Percentiles rank a stretch among this genome's conserved stretches.
Evolutionary conservation across 2,888 invertebrate species (phyloP).

Genomic region (Oeneis ivallda): DNA sequence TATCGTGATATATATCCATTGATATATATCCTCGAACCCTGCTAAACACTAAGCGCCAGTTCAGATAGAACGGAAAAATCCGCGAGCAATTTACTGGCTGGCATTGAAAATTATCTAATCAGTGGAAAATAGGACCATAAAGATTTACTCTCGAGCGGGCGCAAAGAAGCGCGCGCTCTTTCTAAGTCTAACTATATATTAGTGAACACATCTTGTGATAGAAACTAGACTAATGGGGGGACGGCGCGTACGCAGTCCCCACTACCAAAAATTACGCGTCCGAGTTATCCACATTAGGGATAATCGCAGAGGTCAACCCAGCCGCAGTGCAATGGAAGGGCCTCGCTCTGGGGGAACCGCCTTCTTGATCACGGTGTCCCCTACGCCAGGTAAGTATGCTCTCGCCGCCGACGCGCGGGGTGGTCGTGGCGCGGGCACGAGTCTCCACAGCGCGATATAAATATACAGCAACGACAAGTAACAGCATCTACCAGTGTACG

Average conservation of each 20-base stretch:
- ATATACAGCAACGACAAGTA: not conserved
- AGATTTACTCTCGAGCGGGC: too few relatives aligned
- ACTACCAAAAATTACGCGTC: conserved; percentile 58
- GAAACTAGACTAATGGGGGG: conserved; percentile 36
- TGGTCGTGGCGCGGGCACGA: conserved; percentile 11
- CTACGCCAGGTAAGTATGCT: conserved; percentile 47
- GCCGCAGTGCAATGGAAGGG: conserved; percentile 55
- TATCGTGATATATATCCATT: too few relatives aligned
- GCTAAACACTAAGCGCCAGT: too few relatives aligned
- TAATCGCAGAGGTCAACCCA: conserved; percentile 59
- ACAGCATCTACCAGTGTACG: conserved; percentile 25
- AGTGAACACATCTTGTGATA: too few relatives aligned
- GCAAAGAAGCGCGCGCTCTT: too few relatives aligned
- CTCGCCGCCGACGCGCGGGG: not conserved
- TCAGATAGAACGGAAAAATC: too few relatives aligned
- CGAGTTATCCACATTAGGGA: conserved; percentile 59
- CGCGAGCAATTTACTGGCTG: too few relatives aligned
- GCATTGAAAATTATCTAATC: too few relatives aligned
- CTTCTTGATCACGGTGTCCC: conserved; percentile 56
- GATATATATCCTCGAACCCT: too few relatives aligned
- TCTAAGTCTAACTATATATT: too few relatives aligned
- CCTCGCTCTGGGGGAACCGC: conserved; percentile 59
- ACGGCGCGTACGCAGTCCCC: conserved; percentile 51
- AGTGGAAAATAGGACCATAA: too few relatives aligned
- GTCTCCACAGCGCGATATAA: conserved; percentile 32